A percentile compares a stretch with the other conserved stretches of the same genome.
These are phyloP conservation scores for Sorex maritimensis DNA, from an alignment of 2,797 vertebrate species.

Conservation along the genomic window DNA sequence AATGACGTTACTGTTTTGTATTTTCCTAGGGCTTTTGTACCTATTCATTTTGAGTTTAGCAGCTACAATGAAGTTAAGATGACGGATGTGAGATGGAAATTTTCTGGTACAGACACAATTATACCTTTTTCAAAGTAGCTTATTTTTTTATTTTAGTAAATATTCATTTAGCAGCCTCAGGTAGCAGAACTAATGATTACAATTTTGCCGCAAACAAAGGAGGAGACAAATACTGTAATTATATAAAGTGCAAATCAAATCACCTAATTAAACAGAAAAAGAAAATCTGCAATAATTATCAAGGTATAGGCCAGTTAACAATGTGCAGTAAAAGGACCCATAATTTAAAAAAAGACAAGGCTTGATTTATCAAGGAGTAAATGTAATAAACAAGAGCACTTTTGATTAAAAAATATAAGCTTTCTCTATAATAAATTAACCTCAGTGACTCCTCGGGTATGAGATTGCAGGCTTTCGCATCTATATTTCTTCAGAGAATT, in stretches of 20 bases:
- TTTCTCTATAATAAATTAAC: conserved; percentile 71
- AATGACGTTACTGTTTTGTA: neutral
- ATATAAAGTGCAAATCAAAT: conserved; percentile 82
- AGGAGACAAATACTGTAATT: conserved; percentile 81
- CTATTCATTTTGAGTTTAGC: conserved; percentile 74
- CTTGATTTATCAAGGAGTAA: conserved; percentile 73
- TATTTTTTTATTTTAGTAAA: conserved; percentile 83
- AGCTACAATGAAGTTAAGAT: conserved; percentile 74
- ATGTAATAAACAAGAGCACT: conserved; percentile 64
- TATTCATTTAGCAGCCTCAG: conserved; percentile 77
- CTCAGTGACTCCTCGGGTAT: conserved; percentile 23
- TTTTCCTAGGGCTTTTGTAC: conserved; percentile 4
- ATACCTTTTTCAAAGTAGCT: conserved; percentile 68
- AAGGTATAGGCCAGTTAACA: conserved; percentile 70
- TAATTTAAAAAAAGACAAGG: conserved; percentile 74
- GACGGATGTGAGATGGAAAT: conserved; percentile 71
- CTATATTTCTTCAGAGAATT: conserved; percentile 71
- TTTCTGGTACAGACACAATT: conserved; percentile 82
- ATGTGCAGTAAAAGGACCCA: conserved; percentile 47
- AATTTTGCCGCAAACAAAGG: conserved; percentile 80
- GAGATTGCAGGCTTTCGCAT: neutral
- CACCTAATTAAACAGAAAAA: conserved; percentile 82
- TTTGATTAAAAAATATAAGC: conserved; percentile 69
- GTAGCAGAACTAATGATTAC: conserved; percentile 81
- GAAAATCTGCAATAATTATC: conserved; percentile 72